These are phyloP conservation scores for Rhopalosiphum padi DNA, from an alignment of 1,140 invertebrate species.

Conservation along the genomic window DNA sequence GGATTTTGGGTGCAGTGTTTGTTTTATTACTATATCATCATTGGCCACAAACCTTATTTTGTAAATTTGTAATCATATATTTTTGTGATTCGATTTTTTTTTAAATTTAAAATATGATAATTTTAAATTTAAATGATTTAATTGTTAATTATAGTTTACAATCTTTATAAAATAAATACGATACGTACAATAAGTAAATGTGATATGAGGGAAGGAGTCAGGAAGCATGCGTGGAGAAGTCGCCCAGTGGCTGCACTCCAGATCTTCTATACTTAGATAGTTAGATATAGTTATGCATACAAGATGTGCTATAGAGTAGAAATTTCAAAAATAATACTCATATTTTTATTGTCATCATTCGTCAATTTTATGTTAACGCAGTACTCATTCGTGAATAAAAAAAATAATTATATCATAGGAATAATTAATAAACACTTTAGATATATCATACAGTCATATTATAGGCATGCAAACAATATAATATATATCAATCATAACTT, in stretches of 20 bases:
- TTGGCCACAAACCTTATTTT: neutral
- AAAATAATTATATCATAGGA: neutral
- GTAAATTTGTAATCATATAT: too few relatives aligned
- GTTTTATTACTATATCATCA: neutral
- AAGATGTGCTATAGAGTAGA: neutral
- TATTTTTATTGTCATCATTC: neutral
- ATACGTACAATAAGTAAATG: too few relatives aligned
- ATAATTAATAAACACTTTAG: neutral
- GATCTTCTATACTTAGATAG: neutral
- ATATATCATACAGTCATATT: neutral
- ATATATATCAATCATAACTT: neutral
- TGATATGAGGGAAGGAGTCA: too few relatives aligned
- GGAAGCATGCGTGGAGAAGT: too few relatives aligned
- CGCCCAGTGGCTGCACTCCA: too few relatives aligned
- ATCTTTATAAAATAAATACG: too few relatives aligned
- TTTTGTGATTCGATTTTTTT: neutral
- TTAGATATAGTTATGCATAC: neutral
- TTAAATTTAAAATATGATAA: too few relatives aligned
- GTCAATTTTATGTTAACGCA: neutral
- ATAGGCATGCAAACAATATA: too few relatives aligned
- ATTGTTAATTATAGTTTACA: too few relatives aligned
- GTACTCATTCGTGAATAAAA: neutral
- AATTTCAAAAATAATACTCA: neutral
- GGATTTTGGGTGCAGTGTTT: neutral
- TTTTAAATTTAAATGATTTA: too few relatives aligned